These are phyloP conservation scores for Chymomyza caudatula DNA, from an alignment of 2,888 invertebrate species.

Conservation along the genomic window DNA sequence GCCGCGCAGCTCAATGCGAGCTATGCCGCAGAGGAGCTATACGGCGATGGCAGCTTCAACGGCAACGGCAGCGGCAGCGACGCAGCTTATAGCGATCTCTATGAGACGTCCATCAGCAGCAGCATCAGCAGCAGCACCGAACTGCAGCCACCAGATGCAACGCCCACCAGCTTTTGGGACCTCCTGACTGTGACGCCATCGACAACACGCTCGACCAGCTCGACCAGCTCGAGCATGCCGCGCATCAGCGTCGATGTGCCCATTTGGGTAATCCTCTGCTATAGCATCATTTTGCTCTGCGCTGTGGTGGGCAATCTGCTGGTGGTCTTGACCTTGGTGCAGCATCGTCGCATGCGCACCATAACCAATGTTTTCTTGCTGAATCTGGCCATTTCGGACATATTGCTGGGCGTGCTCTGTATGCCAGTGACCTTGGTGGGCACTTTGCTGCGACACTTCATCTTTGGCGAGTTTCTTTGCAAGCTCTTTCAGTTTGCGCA, in stretches of 20 bases:
- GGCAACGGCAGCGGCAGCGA: neutral
- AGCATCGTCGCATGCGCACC: constrained; percentile 88
- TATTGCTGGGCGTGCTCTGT: constrained; percentile 85
- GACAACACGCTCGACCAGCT: neutral
- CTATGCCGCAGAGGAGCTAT: constrained; percentile 29
- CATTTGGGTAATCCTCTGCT: constrained; percentile 80
- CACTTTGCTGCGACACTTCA: constrained; percentile 83
- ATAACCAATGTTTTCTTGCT: constrained; percentile 88
- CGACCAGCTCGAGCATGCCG: constrained; percentile 14
- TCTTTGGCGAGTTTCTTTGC: constrained; percentile 86
- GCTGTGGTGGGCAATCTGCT: constrained; percentile 89
- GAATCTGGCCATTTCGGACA: constrained; percentile 85
- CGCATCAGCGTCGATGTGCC: constrained; percentile 58
- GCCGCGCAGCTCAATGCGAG: constrained; percentile 48
- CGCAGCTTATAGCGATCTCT: neutral
- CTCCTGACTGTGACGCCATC: neutral
- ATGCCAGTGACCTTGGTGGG: constrained; percentile 88
- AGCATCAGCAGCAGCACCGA: neutral
- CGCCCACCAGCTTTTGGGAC: neutral
- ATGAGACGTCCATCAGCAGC: neutral
- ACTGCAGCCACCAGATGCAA: neutral
- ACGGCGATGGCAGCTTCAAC: constrained; percentile 4
- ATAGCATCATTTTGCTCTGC: constrained; percentile 86
- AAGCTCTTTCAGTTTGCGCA: constrained; percentile 86
- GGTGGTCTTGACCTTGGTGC: constrained; percentile 87